Evolutionary conservation across 2,113 vertebrate genomes (phyloP).

Genomic region (Hyperopisus bebe): DNA sequence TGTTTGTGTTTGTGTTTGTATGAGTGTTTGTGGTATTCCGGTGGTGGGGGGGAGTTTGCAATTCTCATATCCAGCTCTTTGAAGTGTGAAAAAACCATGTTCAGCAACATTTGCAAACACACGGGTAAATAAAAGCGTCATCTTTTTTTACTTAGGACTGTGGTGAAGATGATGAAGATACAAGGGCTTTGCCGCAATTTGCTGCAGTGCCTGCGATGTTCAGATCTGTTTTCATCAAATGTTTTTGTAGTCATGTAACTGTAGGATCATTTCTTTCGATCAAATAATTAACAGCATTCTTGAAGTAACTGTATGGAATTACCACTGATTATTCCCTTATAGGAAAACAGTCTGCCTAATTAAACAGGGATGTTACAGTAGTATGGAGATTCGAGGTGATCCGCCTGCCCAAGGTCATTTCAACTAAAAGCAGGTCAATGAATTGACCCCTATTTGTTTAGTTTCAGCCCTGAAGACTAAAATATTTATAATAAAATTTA

Average conservation of each 20-base stretch:
- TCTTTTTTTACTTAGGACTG: not conserved
- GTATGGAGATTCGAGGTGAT: not conserved
- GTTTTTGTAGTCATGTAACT: not conserved
- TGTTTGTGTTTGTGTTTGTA: not conserved
- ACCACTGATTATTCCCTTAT: not conserved
- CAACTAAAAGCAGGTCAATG: not conserved
- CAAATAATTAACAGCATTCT: not conserved
- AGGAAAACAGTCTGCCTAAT: not conserved
- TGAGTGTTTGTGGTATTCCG: not conserved
- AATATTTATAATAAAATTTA: not conserved
- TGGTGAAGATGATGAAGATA: not conserved
- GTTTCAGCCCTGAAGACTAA: not conserved
- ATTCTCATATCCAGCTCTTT: not conserved
- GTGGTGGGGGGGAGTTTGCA: not conserved
- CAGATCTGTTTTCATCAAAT: not conserved
- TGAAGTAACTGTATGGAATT: not conserved
- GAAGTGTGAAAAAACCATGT: not conserved
- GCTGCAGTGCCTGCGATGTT: not conserved
- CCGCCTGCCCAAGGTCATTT: not conserved
- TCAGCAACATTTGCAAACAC: not conserved
- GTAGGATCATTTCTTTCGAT: not conserved
- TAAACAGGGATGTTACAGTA: not conserved
- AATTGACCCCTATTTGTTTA: not conserved
- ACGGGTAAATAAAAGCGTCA: not conserved
- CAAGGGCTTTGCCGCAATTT: not conserved